Evolutionary conservation across 2,797 vertebrate genomes (phyloP).

Genomic region (Xenops minutus): DNA sequence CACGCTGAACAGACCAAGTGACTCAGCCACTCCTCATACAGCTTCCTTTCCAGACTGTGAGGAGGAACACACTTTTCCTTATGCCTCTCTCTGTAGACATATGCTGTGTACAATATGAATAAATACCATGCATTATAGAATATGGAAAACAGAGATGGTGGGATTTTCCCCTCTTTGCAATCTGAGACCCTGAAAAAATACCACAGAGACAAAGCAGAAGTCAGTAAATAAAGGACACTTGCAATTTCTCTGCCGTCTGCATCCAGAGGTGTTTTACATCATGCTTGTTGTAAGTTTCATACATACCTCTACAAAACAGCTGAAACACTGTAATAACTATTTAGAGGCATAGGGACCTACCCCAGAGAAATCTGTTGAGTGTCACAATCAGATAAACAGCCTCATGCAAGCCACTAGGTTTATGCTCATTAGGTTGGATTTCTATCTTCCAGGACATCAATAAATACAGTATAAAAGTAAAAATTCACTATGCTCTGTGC

Average conservation of each 20-base stretch:
- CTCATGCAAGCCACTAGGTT: not conserved
- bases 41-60: not conserved
- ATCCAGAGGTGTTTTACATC: not conserved
- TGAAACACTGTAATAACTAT: not conserved
- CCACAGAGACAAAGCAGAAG: not conserved
- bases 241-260: not conserved
- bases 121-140: not conserved
- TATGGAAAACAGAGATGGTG: rapidly evolving
- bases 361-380: not conserved
- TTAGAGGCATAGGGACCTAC: not conserved
- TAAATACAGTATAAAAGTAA: not conserved
- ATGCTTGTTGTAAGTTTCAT: not conserved
- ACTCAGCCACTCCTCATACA: not conserved
- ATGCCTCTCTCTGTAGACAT: not conserved
- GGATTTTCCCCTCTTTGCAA: not conserved
- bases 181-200: not conserved
- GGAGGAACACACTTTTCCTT: not conserved
- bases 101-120: not conserved
- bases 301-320: not conserved
- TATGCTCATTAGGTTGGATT: not conserved
- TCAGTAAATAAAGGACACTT: not conserved
- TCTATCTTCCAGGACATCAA: not conserved
- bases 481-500: not conserved
- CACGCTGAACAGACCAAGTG: not conserved
- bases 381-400: not conserved